Percentiles rank a stretch among this genome's conserved stretches.
phyloP scores from a whole-genome alignment of 2,888 invertebrate genomes.

The Diplazon laetatorius region DNA sequence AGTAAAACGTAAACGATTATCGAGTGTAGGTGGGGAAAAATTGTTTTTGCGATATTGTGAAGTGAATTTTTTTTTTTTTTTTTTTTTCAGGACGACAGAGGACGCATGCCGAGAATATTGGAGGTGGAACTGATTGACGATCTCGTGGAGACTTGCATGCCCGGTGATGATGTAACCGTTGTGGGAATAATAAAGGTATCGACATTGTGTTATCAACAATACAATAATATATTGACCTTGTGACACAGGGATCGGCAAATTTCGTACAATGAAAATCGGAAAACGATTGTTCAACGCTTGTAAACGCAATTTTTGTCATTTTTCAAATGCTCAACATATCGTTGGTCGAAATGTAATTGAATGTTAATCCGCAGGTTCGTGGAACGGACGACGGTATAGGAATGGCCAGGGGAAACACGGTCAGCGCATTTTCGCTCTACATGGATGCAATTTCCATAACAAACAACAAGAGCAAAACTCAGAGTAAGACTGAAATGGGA shows the following conservation, averaged over 20 bases:
- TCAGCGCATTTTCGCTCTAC: conserved; percentile 88
- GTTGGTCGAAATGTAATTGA: background rate
- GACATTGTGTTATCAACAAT: background rate
- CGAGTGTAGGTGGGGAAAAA: too few species aligned
- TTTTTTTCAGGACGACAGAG: conserved; percentile 85
- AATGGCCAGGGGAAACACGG: conserved; percentile 84
- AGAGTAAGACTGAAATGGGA: conserved; percentile 83
- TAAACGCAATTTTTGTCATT: too few species aligned
- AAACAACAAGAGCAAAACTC: conserved; percentile 88
- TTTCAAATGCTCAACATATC: background rate
- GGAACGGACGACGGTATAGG: conserved; percentile 83
- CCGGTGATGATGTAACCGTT: conserved; percentile 94
- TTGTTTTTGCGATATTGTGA: background rate
- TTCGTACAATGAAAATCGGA: too few species aligned
- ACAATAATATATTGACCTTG: background rate
- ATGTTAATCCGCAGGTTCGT: conserved; percentile 50
- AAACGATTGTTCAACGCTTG: too few species aligned
- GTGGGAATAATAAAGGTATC: conserved; percentile 91
- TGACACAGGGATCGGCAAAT: too few species aligned
- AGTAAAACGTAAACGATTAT: conserved; percentile 83
- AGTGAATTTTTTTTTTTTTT: too few species aligned
- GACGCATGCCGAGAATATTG: conserved; percentile 90
- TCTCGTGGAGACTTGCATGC: conserved; percentile 91
- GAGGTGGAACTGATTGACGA: conserved; percentile 93
- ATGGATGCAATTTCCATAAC: conserved; percentile 91